Conservation (phyloP, 2,797 vertebrate genomes). For the Sebastes diaconus region DNA sequence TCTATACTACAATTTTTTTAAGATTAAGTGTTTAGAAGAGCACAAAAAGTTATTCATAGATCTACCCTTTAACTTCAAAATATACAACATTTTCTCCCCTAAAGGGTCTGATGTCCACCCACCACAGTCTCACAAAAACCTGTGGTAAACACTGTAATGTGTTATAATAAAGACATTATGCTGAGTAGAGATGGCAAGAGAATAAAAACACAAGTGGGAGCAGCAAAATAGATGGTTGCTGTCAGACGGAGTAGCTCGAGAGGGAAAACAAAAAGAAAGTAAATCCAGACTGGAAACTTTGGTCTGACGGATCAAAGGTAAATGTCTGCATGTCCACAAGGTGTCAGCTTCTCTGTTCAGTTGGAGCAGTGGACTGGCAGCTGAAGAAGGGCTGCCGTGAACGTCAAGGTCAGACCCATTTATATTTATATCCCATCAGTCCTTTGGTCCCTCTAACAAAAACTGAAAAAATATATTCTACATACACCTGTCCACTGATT, state of each 20-base stretch:
- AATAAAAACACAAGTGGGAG: background rate
- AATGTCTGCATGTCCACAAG: constrained; percentile 38
- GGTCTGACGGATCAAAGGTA: constrained; percentile 51
- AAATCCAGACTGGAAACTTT: constrained; percentile 19
- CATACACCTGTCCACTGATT: background rate
- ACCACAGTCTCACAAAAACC: background rate
- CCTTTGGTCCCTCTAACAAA: background rate
- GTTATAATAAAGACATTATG: background rate
- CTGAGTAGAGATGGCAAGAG: background rate
- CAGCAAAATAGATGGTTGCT: constrained; percentile 1
- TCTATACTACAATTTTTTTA: too few species aligned
- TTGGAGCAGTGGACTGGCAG: constrained; percentile 15
- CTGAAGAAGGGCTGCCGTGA: constrained; percentile 1
- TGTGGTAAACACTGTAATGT: background rate
- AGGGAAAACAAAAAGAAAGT: constrained; percentile 1
- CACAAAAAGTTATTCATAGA: background rate
- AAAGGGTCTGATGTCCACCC: background rate
- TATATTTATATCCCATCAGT: constrained; percentile 37
- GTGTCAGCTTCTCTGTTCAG: constrained; percentile 39
- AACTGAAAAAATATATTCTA: background rate
- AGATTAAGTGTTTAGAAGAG: too few species aligned
- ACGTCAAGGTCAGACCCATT: constrained; percentile 21
- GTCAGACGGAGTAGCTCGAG: background rate
- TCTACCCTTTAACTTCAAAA: background rate
- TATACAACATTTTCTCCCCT: background rate